These are phyloP conservation scores for Clitarchus hookeri DNA, from an alignment of 2,888 invertebrate species.

Conservation along the genomic window DNA sequence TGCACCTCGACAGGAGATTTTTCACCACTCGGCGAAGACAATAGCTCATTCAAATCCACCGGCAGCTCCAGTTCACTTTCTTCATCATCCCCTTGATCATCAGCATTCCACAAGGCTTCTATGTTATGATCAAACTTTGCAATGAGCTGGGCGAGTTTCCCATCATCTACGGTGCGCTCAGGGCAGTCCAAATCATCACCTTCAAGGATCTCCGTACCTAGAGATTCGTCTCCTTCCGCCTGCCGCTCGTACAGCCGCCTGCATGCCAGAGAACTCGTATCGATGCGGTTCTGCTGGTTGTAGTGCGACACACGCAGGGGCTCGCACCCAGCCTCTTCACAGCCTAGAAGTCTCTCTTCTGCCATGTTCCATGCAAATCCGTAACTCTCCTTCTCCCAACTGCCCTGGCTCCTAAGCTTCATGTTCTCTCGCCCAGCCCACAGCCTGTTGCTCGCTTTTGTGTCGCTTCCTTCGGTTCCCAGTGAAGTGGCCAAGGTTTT, in stretches of 20 bases:
- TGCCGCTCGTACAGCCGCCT: conserved; percentile 38
- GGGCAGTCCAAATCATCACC: conserved; percentile 43
- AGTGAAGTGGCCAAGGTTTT: conserved; percentile 31
- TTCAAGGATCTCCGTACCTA: background rate
- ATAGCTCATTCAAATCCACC: conserved; percentile 63
- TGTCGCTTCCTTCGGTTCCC: conserved; percentile 30
- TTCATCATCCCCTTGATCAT: conserved; percentile 48
- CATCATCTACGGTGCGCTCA: conserved; percentile 55
- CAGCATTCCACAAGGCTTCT: conserved; percentile 67
- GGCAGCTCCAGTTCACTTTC: conserved; percentile 61
- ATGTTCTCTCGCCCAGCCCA: conserved; percentile 28
- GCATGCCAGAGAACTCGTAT: conserved; percentile 15
- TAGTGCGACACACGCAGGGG: conserved; percentile 19
- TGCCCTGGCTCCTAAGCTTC: conserved; percentile 29
- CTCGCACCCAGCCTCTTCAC: conserved; percentile 24
- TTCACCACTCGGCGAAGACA: conserved; percentile 62
- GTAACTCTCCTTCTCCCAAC: conserved; percentile 46
- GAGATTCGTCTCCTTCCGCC: conserved; percentile 5
- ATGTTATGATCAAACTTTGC: conserved; percentile 71
- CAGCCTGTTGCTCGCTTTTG: background rate
- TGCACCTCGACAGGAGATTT: conserved; percentile 51
- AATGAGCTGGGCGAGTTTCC: conserved; percentile 62
- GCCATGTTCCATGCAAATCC: conserved; percentile 53
- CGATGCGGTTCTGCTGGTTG: conserved; percentile 27
- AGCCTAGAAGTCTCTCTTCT: conserved; percentile 49